Evolutionary conservation across 1,140 invertebrate species (phyloP).

Genomic region (Rhopalosiphum maidis): DNA sequence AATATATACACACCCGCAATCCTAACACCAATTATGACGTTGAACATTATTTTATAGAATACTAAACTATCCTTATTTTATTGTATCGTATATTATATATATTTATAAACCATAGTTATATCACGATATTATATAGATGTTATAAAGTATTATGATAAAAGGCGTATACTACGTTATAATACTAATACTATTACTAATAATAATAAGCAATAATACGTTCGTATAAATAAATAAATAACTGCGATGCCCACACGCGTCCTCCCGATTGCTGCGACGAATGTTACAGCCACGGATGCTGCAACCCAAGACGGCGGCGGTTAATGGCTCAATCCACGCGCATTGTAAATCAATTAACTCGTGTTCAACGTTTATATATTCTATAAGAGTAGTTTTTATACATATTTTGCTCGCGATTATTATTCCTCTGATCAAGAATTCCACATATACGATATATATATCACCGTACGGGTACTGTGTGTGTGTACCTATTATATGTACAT

Average conservation of each 20-base stretch:
- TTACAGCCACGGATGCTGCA: neutral
- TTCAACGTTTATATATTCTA: slow-evolving; percentile 1
- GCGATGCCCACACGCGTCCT: slow-evolving; percentile 18
- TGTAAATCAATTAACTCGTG: slow-evolving; percentile 41
- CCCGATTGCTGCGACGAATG: neutral
- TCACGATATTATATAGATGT: neutral
- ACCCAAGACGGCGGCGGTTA: neutral
- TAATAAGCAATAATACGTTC: slow-evolving; percentile 6
- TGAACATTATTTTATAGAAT: neutral
- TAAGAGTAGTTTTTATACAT: neutral
- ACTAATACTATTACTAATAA: neutral
- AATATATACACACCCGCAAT: neutral
- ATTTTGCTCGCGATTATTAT: slow-evolving; percentile 15
- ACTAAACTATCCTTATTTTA: slow-evolving; percentile 4
- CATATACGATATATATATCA: neutral
- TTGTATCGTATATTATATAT: neutral
- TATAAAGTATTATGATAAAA: neutral
- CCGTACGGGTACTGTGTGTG: neutral
- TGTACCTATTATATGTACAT: neutral
- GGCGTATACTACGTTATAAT: neutral
- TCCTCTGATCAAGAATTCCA: neutral
- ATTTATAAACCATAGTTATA: neutral
- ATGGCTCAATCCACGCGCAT: slow-evolving; percentile 25
- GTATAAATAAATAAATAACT: neutral
- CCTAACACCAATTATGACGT: neutral